Percentiles rank a stretch among this genome's conserved stretches.
These are phyloP conservation scores for Rynchops niger DNA, from an alignment of 2,113 vertebrate genomes.

Conservation along the genomic window DNA sequence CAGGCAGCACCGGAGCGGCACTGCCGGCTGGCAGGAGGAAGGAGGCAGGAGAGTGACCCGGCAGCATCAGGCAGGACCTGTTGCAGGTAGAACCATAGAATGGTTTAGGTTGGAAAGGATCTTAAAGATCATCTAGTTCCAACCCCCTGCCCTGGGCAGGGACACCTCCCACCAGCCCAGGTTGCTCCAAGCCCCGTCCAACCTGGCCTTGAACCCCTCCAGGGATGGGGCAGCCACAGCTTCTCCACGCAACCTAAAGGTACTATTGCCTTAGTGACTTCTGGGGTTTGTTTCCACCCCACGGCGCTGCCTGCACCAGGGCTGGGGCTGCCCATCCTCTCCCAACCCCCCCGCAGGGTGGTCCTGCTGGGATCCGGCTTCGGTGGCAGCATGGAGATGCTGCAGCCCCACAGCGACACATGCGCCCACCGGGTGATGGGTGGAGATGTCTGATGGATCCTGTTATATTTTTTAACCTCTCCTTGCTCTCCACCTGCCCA, in stretches of 20 bases:
- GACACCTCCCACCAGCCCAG: neutral
- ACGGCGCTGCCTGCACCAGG: neutral
- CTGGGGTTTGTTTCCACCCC: neutral
- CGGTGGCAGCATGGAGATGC: neutral
- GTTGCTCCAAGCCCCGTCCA: neutral
- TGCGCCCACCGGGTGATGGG: neutral
- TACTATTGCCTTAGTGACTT: neutral
- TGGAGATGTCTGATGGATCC: neutral
- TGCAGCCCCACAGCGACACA: rapidly evolving
- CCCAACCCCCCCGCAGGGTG: neutral
- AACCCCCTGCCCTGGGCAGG: neutral
- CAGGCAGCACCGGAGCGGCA: too few relatives aligned
- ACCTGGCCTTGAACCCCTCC: neutral
- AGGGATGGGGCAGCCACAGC: neutral
- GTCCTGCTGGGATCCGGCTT: neutral
- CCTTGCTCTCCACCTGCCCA: neutral
- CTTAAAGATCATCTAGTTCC: neutral
- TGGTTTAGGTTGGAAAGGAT: too few relatives aligned
- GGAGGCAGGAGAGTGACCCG: too few relatives aligned
- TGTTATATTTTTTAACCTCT: neutral
- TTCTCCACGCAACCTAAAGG: neutral
- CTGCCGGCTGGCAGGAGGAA: too few relatives aligned
- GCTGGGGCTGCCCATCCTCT: neutral
- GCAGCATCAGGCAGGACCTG: too few relatives aligned
- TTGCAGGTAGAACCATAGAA: too few relatives aligned